These are phyloP conservation scores for Saccostrea glomerata DNA, from an alignment of 1,140 invertebrate genomes.

Conservation along the genomic window DNA sequence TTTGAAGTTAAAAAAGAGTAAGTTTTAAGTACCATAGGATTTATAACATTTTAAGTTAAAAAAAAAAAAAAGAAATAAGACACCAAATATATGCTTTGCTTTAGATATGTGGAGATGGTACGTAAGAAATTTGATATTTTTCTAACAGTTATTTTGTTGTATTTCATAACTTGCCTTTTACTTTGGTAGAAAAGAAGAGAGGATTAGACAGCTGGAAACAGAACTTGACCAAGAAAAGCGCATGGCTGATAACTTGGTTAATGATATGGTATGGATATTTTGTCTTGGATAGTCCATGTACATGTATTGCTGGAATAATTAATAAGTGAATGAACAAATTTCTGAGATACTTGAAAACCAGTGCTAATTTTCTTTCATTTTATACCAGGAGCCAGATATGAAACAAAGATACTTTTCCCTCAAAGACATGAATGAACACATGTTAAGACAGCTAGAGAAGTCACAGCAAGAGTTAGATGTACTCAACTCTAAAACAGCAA, in stretches of 20 bases:
- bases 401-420: constrained; percentile 81
- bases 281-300: background rate
- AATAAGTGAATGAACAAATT: background rate
- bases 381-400: constrained; percentile 77
- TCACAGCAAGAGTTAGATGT: constrained; percentile 83
- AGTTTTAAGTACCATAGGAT: constrained; percentile 50
- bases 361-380: background rate
- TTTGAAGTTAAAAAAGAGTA: constrained; percentile 84
- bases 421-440: constrained; percentile 80
- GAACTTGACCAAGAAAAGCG: constrained; percentile 86
- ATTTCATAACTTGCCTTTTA: background rate
- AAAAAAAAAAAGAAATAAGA: too few relatives aligned
- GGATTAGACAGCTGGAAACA: constrained; percentile 84
- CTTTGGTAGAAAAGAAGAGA: constrained; percentile 82
- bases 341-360: background rate
- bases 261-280: constrained; percentile 80
- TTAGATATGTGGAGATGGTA: too few relatives aligned
- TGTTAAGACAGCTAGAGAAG: constrained; percentile 83
- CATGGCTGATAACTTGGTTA: constrained; percentile 83
- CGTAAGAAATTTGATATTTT: too few relatives aligned
- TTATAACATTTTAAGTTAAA: too few relatives aligned
- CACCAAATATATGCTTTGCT: too few relatives aligned
- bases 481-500: constrained; percentile 84
- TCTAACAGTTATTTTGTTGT: too few relatives aligned
- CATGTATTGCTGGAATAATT: background rate